Evolutionary conservation across 1,140 invertebrate genomes (phyloP), one percentile per base, ranked within the genome.

Genomic region (Drosophila melanogaster): DNA sequence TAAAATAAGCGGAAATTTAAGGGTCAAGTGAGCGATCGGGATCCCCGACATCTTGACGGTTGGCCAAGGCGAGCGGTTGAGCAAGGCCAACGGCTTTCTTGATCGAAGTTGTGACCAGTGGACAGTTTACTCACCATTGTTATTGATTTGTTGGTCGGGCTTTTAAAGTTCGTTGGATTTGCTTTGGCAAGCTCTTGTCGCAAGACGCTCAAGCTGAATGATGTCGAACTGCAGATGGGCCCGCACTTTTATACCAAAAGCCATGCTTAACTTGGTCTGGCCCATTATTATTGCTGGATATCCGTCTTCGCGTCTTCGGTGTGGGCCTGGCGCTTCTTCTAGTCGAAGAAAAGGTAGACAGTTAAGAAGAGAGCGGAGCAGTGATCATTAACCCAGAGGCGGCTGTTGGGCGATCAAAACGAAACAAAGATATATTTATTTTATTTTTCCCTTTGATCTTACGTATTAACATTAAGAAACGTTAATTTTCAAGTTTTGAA

Each of bases 211-310:
- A 79, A 58, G 75, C 70, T 81, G 83, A 86, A 87, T 86, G 83
- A 86, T 86, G 79, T 65, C 65, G 62, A 79, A 58, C 70, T 44
- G 62, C 83, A 86, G 83, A 86, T 86, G 79, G 73, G 70, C 71
- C 61, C 51, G 58, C 75, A 46, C 74, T 87, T 86, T 71, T 87
- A 86, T 86, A 86, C 73, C 77, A 11, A 46, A 40, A 51, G 35
- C 49, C 65, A 43, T 44, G 43, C 15, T 56, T 51, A 19, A 41
- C 40, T 55, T 46, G 56, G 60, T 50, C 58, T 53, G 35, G 51
- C 5, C 46, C 41, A 61, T 60, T 49, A 17, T 57, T 44, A 60
- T 55, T 72, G 60, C 57, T 61, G 43, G 44, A 19, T 57, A 24
- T 26, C 47, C 0, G 47, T 50, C 47, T 49, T 30, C 47, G 24